phyloP scores from a whole-genome alignment of 2,888 invertebrate genomes.

The Lagria hirta region DNA sequence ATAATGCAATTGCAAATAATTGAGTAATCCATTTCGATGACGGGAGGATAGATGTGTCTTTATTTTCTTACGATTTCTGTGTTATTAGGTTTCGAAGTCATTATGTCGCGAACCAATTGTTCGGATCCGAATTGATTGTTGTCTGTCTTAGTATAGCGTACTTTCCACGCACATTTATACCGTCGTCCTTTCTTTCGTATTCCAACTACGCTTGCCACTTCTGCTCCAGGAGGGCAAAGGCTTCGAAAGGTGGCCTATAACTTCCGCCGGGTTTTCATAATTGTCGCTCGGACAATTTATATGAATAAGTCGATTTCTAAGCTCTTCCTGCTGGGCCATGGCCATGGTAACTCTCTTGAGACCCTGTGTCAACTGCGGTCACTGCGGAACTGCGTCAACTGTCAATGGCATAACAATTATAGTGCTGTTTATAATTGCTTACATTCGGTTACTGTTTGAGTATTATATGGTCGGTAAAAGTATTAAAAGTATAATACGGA shows the following conservation, averaged over 20 bases:
- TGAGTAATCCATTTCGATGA: conserved; percentile 12
- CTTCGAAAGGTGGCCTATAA: conserved; percentile 10
- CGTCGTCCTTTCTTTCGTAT: conserved; percentile 17
- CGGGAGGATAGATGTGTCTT: conserved; percentile 8
- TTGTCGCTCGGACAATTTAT: conserved; percentile 9
- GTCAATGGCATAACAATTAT: no score
- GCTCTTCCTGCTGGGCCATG: conserved; percentile 13
- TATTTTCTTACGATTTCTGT: conserved; percentile 12
- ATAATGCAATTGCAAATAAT: conserved; percentile 10
- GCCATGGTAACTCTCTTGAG: conserved; percentile 12
- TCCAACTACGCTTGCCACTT: conserved; percentile 15
- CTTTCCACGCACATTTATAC: conserved; percentile 17
- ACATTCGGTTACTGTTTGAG: no score
- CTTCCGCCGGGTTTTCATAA: conserved; percentile 9
- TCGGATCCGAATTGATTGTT: conserved; percentile 20
- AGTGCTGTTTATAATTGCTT: no score
- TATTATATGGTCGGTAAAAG: no score
- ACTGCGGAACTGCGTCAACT: no score
- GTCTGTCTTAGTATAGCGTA: conserved; percentile 13
- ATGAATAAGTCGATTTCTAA: conserved; percentile 10
- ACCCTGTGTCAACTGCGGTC: no score
- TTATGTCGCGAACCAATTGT: conserved; percentile 17
- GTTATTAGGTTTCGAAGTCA: conserved; percentile 9
- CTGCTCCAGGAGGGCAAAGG: conserved; percentile 14
- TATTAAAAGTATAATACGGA: no score